A percentile compares a stretch with the other conserved stretches of the same genome.
Evolutionary conservation across 1,140 invertebrate genomes (phyloP).

Genomic region (Rhopalosiphum maidis): DNA sequence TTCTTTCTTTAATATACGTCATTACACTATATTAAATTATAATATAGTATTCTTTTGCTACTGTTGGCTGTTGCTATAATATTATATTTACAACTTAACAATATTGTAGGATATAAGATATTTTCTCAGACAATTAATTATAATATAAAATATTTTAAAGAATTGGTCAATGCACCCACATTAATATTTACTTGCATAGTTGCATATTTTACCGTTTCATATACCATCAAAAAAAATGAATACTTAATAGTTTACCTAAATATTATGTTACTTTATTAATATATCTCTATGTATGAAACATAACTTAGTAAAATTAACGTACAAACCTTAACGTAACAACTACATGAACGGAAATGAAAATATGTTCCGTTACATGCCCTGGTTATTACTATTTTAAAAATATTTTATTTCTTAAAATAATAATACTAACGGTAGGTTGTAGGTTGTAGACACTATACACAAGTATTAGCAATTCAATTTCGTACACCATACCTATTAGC

Average conservation of each 20-base stretch:
- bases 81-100: neutral
- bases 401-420: slow-evolving; percentile 13
- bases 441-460: neutral
- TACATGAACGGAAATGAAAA: slow-evolving; percentile 23
- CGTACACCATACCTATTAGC: neutral
- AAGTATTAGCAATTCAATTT: neutral
- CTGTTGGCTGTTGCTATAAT: neutral
- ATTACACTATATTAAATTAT: neutral
- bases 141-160: neutral
- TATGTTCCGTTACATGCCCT: slow-evolving; percentile 39
- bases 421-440: neutral
- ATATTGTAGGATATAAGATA: neutral
- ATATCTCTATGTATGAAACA: neutral
- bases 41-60: neutral
- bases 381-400: slow-evolving; percentile 9
- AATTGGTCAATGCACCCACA: slow-evolving; percentile 7
- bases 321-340: neutral
- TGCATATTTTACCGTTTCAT: neutral
- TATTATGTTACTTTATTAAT: neutral
- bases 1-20: neutral
- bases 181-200: neutral
- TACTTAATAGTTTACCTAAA: neutral
- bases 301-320: neutral
- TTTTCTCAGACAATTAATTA: slow-evolving; percentile 12
- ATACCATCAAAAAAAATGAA: neutral